These are phyloP conservation scores for Rostratula benghalensis DNA, from an alignment of 2,113 vertebrate species.

Conservation along the genomic window DNA sequence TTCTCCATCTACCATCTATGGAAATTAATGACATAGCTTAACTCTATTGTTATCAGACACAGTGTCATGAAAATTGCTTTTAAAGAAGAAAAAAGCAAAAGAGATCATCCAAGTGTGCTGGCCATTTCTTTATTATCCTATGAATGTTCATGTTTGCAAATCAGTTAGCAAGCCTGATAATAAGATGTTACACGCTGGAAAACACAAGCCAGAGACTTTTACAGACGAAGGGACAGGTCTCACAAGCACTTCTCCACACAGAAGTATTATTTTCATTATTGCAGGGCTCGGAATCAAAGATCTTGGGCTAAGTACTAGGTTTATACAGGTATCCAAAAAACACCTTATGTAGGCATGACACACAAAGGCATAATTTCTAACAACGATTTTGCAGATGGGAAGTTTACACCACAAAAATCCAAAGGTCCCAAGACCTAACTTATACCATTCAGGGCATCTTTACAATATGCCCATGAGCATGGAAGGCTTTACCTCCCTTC, in stretches of 20 bases:
- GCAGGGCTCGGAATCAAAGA: not conserved
- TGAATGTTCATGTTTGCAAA: not conserved
- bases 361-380: not conserved
- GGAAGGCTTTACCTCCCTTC: not conserved
- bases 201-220: not conserved
- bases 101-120: slow-evolving; percentile 6
- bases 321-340: not conserved
- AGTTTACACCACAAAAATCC: not conserved
- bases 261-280: not conserved
- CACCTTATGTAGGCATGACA: not conserved
- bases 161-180: not conserved
- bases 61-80: slow-evolving; percentile 49
- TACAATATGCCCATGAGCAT: not conserved
- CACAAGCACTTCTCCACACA: not conserved
- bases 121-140: slow-evolving; percentile 24
- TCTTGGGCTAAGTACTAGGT: not conserved
- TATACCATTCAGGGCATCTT: not conserved
- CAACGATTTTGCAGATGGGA: not conserved
- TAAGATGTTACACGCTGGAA: not conserved
- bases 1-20: slow-evolving; percentile 54
- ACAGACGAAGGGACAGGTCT: not conserved
- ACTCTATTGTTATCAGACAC: not conserved
- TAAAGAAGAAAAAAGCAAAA: slow-evolving; percentile 9
- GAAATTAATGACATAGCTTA: slow-evolving; percentile 67
- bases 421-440: not conserved